phyloP scores from a whole-genome alignment of 2,113 vertebrate genomes.

The Phainopepla nitens region DNA sequence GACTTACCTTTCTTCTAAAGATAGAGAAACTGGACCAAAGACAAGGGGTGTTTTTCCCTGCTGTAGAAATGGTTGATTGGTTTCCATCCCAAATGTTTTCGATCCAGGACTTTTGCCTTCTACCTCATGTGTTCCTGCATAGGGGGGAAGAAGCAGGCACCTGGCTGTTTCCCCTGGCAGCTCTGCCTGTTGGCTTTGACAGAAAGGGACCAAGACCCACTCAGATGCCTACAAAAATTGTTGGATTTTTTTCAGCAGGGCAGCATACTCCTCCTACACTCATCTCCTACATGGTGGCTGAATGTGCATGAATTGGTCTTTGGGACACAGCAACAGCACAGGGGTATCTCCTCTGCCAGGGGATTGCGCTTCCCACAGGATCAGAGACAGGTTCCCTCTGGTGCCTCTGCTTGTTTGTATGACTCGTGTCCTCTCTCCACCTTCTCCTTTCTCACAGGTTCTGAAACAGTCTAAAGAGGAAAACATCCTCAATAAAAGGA shows the following conservation, averaged over 20 bases:
- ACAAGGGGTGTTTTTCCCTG: neutral
- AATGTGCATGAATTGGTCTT: rapidly evolving
- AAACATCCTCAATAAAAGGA: neutral
- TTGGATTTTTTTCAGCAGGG: neutral
- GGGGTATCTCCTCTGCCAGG: neutral
- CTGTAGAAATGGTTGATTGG: neutral
- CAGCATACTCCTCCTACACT: neutral
- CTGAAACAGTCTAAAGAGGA: neutral
- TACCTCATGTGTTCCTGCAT: neutral
- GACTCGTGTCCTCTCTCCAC: neutral
- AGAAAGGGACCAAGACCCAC: neutral
- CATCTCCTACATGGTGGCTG: neutral
- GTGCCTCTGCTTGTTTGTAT: neutral
- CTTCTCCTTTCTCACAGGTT: neutral
- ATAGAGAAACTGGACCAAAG: neutral
- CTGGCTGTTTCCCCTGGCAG: neutral
- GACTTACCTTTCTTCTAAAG: neutral
- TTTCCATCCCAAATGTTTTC: neutral
- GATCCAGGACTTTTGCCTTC: neutral
- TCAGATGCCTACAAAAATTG: neutral
- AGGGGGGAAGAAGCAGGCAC: neutral
- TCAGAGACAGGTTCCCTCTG: neutral
- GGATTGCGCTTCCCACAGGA: neutral
- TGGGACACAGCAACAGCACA: neutral
- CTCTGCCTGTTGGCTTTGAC: neutral